phyloP scores from a whole-genome alignment of 2,888 invertebrate species.

The Hydropsyche betteni region DNA sequence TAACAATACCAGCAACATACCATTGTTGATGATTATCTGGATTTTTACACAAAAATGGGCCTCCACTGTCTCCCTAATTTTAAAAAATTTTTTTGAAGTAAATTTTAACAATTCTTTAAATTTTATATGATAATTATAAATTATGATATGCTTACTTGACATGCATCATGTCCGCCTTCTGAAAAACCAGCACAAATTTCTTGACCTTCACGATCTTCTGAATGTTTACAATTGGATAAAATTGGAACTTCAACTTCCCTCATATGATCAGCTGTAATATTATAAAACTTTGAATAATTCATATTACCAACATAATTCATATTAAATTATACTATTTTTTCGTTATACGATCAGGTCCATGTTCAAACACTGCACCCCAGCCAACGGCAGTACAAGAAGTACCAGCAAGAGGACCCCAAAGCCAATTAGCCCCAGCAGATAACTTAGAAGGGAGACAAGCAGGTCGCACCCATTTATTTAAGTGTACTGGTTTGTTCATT shows the following conservation, averaged over 20 bases:
- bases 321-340: constrained; percentile 10
- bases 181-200: constrained; percentile 81
- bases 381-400: constrained; percentile 80
- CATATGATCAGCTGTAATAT: constrained; percentile 76
- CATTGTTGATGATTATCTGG: constrained; percentile 73
- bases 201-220: constrained; percentile 71
- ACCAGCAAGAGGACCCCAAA: constrained; percentile 72
- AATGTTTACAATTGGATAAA: constrained; percentile 71
- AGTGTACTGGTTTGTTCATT: constrained; percentile 70
- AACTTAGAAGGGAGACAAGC: constrained; percentile 75
- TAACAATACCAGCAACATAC: constrained; percentile 86
- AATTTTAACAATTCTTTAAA: background rate
- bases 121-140: no score
- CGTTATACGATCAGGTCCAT: constrained; percentile 80
- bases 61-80: constrained; percentile 80
- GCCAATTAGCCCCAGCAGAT: constrained; percentile 68
- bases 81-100: constrained; percentile 50
- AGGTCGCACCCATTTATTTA: constrained; percentile 83
- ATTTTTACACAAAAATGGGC: constrained; percentile 83
- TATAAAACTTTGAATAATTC: background rate
- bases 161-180: constrained; percentile 83
- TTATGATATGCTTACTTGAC: constrained; percentile 64
- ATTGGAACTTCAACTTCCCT: constrained; percentile 83
- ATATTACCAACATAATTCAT: constrained; percentile 37
- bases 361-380: constrained; percentile 83